Base-by-base conservation (phyloP, 2,797 vertebrate species). In the Poecilia velifera region DNA sequence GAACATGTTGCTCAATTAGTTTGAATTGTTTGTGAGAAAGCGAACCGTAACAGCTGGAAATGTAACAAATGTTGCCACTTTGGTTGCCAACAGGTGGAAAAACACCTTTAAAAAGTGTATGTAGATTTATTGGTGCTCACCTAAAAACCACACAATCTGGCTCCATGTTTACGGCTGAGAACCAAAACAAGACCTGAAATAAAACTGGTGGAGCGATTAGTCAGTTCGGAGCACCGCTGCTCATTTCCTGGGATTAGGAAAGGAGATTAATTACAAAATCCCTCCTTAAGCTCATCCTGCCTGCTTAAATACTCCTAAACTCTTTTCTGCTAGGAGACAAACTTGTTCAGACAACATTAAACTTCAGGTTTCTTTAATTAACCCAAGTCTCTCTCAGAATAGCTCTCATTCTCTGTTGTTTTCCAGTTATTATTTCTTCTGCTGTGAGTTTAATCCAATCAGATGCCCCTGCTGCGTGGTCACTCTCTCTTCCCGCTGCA, bases 261-360 rank as follows among this genome's bases (percentile, higher is more conserved):
- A 90, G 43, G 68, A 71, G 92, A 94, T 95, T 93, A 90, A 94
- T 94, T 89, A 91, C 28, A 18, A 76, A 82, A 82, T 71, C 41
- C 25, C 43, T 45, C 74, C 80, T 88, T 94, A 92, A 94, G 74
- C 83, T 87, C 81, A 79, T 88, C 86, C 86, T 85, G 88, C 34
- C 76, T 36, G 73, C 90, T 92, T 94, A 94, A 94, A 94, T 92
- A 94, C 92, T 88, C 78, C 81, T 55, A 49, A 85, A 87, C 82
- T 87, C 87, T 91, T n/a, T 28, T 46, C 68, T 28, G 41, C 12
- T 43, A 71, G n/a, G 68, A 46, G 68, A 46, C 41, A 45, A 45
- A 71, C 68, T 28, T 43, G 16, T 8, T n/a, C 0, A 71, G 25
- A 45, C 31, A 71, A 45, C 31, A 71, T 25, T 53, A 53, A 53